Base-by-base conservation (phyloP, 2,888 invertebrate species). In the Diabrotica balteata region DNA sequence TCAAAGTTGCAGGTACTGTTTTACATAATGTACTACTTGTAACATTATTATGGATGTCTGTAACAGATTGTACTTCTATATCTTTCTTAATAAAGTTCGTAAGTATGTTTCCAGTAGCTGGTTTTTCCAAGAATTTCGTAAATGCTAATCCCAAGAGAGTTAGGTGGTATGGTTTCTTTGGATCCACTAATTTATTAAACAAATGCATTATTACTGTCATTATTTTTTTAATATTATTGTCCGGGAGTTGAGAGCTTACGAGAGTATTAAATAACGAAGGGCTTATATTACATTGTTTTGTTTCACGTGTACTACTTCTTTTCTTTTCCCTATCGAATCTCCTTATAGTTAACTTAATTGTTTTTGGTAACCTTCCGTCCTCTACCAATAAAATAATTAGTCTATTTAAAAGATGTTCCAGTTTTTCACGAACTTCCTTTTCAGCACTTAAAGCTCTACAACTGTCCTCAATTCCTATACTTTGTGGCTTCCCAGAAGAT, bases 81-180 rank as follows among this genome's bases (percentile, higher is more conserved):
- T 93, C 91, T 82, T 91, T 92, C 81, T 90, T 88, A 60, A 93
- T 85, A 79, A 91, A 93, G 69, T 90, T 91, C 7, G 91, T 90
- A 75, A 93, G 91, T 17, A 67, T 66, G 50, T 67, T 88, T 72
- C 89, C 87, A 2, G 91, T 91, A 4, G 87, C 88, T 80, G 89
- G 89, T 67, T 89, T 86, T 75, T 91, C 93, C 76, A 90, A 90
- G 79, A 94, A 93, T 82, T 93, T 93, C 1, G 92, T 92, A 81
- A 93, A 93, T 22, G 93, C 91, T 78, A 93, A 85, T n/a, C 93
- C 94, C 67, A 94, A 86, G 63, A 93, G 84, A 0, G 93, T 93
- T 76, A 94, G 89, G 83, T 93, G 93, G 84, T 92, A 94, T 71
- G 92, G 91, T 84, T 90, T 90, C 44, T 88, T 86, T 73, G 90